Conservation (phyloP, 2,113 vertebrate genomes). For the Nanorana parkeri region DNA sequence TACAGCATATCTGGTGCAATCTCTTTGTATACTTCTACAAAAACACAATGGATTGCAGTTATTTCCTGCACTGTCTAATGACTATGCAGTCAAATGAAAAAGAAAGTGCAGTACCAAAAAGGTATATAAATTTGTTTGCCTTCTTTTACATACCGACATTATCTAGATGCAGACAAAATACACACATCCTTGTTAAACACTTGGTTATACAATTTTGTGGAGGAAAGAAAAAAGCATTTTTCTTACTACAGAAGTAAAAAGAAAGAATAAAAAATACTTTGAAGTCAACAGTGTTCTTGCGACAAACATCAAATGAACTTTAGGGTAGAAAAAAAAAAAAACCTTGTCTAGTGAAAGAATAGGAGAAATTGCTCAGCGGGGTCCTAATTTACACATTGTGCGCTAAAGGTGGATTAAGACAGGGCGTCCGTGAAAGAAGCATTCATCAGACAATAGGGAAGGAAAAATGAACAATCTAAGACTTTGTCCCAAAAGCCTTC, state of each 20-base stretch:
- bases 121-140: not conserved
- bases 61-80: too few relatives aligned
- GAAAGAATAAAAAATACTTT: constrained; percentile 31
- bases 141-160: too few relatives aligned
- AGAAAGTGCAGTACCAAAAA: too few relatives aligned
- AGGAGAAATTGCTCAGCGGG: constrained; percentile 56
- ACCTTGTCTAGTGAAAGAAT: constrained; percentile 46
- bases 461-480: constrained; percentile 51
- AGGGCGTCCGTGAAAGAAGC: constrained; percentile 53
- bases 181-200: constrained; percentile 2
- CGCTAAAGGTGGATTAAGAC: constrained; percentile 51
- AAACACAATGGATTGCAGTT: too few relatives aligned
- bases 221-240: constrained; percentile 12
- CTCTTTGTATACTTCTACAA: too few relatives aligned
- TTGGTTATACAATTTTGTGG: not conserved
- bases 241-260: not conserved
- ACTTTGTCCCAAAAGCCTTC: constrained; percentile 43
- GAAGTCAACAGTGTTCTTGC: constrained; percentile 31
- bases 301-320: constrained; percentile 39
- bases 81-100: too few relatives aligned
- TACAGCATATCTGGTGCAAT: too few relatives aligned
- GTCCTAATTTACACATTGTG: constrained; percentile 56
- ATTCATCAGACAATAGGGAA: constrained; percentile 54
- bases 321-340: constrained; percentile 18
- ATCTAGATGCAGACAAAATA: not conserved